phyloP scores from a whole-genome alignment of 1,140 invertebrate genomes.

The Amyelois transitella region DNA sequence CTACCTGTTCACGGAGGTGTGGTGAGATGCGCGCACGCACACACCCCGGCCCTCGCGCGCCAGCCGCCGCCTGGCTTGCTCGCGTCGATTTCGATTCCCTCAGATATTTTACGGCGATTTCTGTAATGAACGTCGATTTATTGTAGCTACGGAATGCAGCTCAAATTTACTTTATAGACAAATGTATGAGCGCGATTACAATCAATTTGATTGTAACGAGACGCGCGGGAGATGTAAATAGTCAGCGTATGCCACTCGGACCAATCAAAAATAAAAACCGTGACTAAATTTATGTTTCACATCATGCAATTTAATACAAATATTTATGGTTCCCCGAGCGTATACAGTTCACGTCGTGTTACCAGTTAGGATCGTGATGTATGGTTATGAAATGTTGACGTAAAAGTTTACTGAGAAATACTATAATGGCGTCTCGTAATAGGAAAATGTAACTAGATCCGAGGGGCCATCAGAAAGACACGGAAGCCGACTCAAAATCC shows the following conservation, averaged over 20 bases:
- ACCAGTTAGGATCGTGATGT: slow-evolving; percentile 14
- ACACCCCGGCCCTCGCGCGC: slow-evolving; percentile 17
- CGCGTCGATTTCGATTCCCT: slow-evolving; percentile 45
- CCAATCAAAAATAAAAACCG: slow-evolving; percentile 46
- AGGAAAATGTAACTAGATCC: slow-evolving; percentile 59
- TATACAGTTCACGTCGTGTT: slow-evolving; percentile 6
- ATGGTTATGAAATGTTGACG: slow-evolving; percentile 23
- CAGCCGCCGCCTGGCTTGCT: slow-evolving; percentile 10
- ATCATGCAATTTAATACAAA: slow-evolving; percentile 34
- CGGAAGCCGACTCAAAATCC: slow-evolving; percentile 60
- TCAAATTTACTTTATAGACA: slow-evolving; percentile 55
- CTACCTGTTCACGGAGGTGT: slow-evolving; percentile 57
- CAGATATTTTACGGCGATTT: slow-evolving; percentile 67
- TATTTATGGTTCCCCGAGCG: slow-evolving; percentile 29
- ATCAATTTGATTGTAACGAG: slow-evolving; percentile 50
- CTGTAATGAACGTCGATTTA: slow-evolving; percentile 66
- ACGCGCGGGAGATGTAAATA: slow-evolving; percentile 26
- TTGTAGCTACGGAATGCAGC: slow-evolving; percentile 52
- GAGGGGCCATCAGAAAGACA: slow-evolving; percentile 43
- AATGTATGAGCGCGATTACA: slow-evolving; percentile 50
- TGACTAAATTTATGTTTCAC: slow-evolving; percentile 39
- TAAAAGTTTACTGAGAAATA: slow-evolving; percentile 43
- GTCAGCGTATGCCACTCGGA: slow-evolving; percentile 15
- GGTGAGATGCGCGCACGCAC: slow-evolving; percentile 30
- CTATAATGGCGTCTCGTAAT: slow-evolving; percentile 36